Conservation (phyloP, 2,113 vertebrate species). For the Gobius niger region DNA sequence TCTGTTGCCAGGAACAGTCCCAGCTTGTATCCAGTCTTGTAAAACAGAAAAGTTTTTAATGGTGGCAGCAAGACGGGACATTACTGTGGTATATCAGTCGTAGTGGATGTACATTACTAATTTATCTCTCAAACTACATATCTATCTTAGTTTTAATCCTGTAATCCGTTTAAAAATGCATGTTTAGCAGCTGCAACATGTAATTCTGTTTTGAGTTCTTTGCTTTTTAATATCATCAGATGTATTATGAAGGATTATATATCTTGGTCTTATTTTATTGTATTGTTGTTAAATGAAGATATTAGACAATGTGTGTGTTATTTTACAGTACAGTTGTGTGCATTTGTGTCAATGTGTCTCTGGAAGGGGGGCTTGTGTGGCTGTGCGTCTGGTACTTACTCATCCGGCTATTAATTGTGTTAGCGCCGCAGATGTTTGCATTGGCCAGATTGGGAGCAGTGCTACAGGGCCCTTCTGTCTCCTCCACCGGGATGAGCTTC, state of each 20-base stretch:
- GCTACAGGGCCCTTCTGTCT: slow-evolving; percentile 92
- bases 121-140: no score
- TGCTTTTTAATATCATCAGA: neutral
- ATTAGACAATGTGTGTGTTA: slow-evolving; percentile 24
- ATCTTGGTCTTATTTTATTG: slow-evolving; percentile 7
- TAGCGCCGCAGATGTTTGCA: slow-evolving; percentile 92
- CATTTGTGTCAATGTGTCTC: slow-evolving; percentile 24
- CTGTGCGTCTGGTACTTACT: slow-evolving; percentile 92
- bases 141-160: neutral
- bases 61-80: slow-evolving; percentile 5
- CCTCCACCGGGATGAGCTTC: slow-evolving; percentile 87
- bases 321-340: slow-evolving; percentile 36
- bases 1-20: slow-evolving; percentile 71
- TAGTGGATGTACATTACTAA: neutral
- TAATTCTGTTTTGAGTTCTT: no score
- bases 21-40: slow-evolving; percentile 62
- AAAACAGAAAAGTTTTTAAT: slow-evolving; percentile 8
- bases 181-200: neutral
- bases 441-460: slow-evolving; percentile 89
- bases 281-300: slow-evolving; percentile 17
- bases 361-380: slow-evolving; percentile 68
- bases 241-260: slow-evolving; percentile 12
- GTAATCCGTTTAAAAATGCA: neutral
- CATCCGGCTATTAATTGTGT: slow-evolving; percentile 95
- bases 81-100: neutral